Evolutionary conservation across 2,888 invertebrate species (phyloP), one percentile per base, ranked within the genome.

Genomic region (Muschampia plurimacula): DNA sequence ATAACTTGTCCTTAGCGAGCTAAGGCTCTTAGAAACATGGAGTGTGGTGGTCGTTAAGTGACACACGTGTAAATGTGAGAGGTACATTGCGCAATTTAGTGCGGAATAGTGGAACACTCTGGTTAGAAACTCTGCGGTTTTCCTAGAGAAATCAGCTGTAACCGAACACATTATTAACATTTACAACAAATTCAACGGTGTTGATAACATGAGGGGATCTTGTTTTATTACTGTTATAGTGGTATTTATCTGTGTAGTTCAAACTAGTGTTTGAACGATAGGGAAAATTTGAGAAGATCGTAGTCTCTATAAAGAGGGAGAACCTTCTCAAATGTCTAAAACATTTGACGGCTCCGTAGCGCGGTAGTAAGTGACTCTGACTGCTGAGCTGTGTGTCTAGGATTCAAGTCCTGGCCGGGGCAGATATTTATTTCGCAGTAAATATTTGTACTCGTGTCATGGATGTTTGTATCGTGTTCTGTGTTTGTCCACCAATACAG

Each of bases 1-100:
- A 55, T 8, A 60, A 60, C 32, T 28, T 12, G 46, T 46, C 65
- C 65, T 65, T 36, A 66, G 6, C 10, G 36, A 13, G 12, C 32
- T 28, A 55, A 7, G 65, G 44, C 46, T 46, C 57, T 39, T 39
- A 57, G 59, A 59, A 41, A 49, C 22, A 9, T 36, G 67, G 67
- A 71, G 63, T 55, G 46, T 55, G 13, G 49, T 9, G 60, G 66
- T 70, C 70, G 46, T 72, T 72, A 66, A 67, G 66, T 72, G 71
- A 67, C 71, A 72, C 66, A 72, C 60, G 66, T 72, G 71, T 66
- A 49, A 66, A 72, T 67, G 71, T 72, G 71, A 72, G 66, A 67
- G 66, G 66, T n/a, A 67, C 66, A 52, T 72, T 66, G 66, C 66
- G 71, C 71, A 72, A 72, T 72, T 67, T 67, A 66, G 66, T 67